Evolutionary conservation across 2,797 vertebrate genomes (phyloP).

Genomic region (Chelon auratus): DNA sequence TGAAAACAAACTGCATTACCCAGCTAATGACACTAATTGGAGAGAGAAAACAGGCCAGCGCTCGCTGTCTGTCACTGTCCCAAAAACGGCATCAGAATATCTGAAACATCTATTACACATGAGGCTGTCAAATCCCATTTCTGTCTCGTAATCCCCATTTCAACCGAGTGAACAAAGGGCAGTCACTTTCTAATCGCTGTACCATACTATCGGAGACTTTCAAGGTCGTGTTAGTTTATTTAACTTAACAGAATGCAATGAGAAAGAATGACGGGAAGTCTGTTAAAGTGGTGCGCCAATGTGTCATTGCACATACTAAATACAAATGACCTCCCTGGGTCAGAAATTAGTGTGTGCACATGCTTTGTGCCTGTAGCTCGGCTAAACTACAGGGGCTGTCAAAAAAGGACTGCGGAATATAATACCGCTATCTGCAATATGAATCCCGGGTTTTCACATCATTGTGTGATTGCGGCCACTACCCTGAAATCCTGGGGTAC

Average conservation of each 20-base stretch:
- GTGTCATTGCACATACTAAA: neutral
- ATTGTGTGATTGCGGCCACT: neutral
- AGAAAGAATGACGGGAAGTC: neutral
- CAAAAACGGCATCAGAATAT: constrained; percentile 47
- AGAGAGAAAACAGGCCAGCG: constrained; percentile 42
- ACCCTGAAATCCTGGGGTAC: neutral
- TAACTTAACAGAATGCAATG: constrained; percentile 1
- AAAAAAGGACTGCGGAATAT: neutral
- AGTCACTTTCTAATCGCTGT: constrained; percentile 19
- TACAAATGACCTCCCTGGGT: neutral
- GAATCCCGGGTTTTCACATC: neutral
- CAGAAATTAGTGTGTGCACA: neutral
- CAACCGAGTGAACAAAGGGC: constrained; percentile 33
- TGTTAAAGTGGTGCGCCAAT: neutral
- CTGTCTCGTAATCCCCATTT: constrained; percentile 28
- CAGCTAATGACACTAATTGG: constrained; percentile 52
- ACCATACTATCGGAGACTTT: constrained; percentile 24
- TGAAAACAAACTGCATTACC: constrained; percentile 35
- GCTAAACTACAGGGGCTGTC: neutral
- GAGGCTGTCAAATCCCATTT: constrained; percentile 37
- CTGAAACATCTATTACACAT: constrained; percentile 41
- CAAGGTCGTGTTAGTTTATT: constrained; percentile 14
- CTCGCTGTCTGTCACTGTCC: constrained; percentile 34
- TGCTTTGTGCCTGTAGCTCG: neutral
- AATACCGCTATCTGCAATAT: neutral